Evolutionary conservation across 2,113 vertebrate genomes (phyloP).

Genomic region (Laticauda laticaudata): DNA sequence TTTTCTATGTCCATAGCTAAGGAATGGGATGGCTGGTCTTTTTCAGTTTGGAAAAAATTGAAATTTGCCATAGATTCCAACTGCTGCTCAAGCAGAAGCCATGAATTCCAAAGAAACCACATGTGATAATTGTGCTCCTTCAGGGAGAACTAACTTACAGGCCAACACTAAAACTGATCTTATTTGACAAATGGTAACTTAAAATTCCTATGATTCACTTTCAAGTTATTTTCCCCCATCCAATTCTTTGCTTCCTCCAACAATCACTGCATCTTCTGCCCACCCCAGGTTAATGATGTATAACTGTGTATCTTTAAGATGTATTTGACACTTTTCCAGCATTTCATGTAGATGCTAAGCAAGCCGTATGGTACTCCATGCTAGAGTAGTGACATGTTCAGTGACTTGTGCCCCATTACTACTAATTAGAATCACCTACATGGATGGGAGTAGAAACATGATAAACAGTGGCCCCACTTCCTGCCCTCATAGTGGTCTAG

Average conservation of each 20-base stretch:
- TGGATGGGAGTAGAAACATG: neutral
- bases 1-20: neutral
- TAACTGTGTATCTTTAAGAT: neutral
- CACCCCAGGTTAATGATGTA: neutral
- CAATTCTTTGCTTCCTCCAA: neutral
- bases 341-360: neutral
- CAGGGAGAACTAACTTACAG: neutral
- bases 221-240: neutral
- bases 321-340: neutral
- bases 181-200: neutral
- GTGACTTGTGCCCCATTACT: neutral
- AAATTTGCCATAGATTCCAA: neutral
- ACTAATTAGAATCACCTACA: neutral
- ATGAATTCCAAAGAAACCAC: neutral
- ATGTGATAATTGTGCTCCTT: neutral
- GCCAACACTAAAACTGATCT: neutral
- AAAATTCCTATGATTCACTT: neutral
- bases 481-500: neutral
- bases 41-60: neutral
- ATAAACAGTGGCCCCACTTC: neutral
- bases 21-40: neutral
- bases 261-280: neutral
- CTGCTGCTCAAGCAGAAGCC: neutral
- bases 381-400: neutral
- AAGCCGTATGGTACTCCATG: neutral